Evolutionary conservation across 2,888 invertebrate genomes (phyloP), one percentile per base, ranked within the genome.

Genomic region (Timema cristinae): DNA sequence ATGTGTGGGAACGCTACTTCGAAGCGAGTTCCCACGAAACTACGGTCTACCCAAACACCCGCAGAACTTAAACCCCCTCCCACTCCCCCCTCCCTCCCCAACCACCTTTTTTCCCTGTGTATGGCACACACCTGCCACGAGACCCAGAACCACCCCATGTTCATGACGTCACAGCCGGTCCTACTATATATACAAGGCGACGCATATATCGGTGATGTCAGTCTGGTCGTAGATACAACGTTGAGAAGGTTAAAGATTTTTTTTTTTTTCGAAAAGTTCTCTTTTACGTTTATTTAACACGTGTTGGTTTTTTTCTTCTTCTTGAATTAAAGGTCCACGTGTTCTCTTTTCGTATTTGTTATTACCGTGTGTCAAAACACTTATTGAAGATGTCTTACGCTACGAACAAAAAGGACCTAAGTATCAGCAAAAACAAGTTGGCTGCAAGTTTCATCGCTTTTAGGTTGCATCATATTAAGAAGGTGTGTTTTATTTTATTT

Each of bases 41-140:
- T 32, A 69, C 66, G 63, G 7, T 32, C 32, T 32, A 32, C 32
- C 32, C 32, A 32, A 63, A 63, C 63, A 63, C 63, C 63, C 63
- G 32, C 63, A 59, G 59, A 59, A 63, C 70, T 52, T 47, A 68
- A 63, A 50, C 72, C 70, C 73, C 72, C 72, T 70, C 73, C 52
- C 32, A 32, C 63, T 56, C 69, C 68, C 52, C 67, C 52, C 61
- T 16, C 49, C 48, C 48, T 69, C 54, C 59, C 47, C 15, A 67
- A 10, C 66, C 71, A 56, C 61, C 72, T 71, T 48, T 32, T 56
- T 54, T 50, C 47, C 73, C 71, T 72, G 76, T 76, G 77, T 51
- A 72, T 51, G 70, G 77, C 76, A 75, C 76, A 75, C 77, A 76
- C 76, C 77, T 76, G 76, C 76, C 76, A 76, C 77, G 79, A 79